Evolutionary conservation across 2,113 vertebrate genomes (phyloP), one percentile per base, ranked within the genome.

Genomic region (Dinomys branickii): DNA sequence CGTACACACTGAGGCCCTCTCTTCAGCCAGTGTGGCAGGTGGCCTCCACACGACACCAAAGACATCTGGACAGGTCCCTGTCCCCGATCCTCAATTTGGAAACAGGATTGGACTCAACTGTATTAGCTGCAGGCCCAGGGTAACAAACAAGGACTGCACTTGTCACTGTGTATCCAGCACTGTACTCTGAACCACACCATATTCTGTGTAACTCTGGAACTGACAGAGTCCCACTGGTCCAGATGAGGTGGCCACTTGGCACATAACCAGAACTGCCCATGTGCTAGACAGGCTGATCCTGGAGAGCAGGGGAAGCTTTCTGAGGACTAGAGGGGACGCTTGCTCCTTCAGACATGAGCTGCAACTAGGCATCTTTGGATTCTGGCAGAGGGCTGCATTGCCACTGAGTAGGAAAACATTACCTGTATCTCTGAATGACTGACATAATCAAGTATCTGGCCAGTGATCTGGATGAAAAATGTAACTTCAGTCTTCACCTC

Each of bases 401-500:
- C n/a, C 71, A 38, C 30, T 24, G 71, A 61, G 41, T 30, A 56
- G 3, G 71, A 84, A 56, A 87, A 84, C 28, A 26, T 1, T 44
- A 17, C 77, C 63, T 54, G 7, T 22, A 7, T 26, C 22, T 28
- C 75, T 54, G 50, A 56, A 50, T 38, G n/a, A 91, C 33, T 17
- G 28, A 38, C 8, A 35, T 3, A 59, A 33, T 47, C 91, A 85
- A 85, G 58, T 41, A 33, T 41, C n/a, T 35, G 80, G 56, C 12
- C 13, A 91, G 65, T 24, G 71, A 26, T 65, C 78, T 22, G 71
- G 65, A 91, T 78, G 67, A 75, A 90, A 96, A 93, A 58, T 2
- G 0, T 58, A 77, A 84, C 33, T 56, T 50, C 56, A 54, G n/a
- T 50, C 41, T 91, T 85, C 5, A 85, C 30, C 12, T 96, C 69